Conservation (phyloP, 2,797 vertebrate genomes). For the Crossoptilon crossoptilon region DNA sequence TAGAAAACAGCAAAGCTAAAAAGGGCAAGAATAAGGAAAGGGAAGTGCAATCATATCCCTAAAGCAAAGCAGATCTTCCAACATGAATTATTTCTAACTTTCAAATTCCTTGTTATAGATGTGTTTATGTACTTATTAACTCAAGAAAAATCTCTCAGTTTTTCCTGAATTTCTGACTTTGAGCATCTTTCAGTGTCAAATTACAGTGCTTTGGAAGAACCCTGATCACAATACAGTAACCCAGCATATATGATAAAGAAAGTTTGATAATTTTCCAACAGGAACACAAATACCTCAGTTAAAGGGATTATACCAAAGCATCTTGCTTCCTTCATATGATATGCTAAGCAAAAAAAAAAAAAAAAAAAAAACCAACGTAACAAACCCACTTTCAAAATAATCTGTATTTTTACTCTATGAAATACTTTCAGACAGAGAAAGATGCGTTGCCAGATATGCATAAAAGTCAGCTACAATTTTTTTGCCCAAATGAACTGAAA, state of each 20-base stretch:
- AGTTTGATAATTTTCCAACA: neutral
- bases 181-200: neutral
- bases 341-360: neutral
- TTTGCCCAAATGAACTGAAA: neutral
- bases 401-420: neutral
- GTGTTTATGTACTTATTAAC: neutral
- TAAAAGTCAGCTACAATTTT: neutral
- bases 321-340: neutral
- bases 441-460: neutral
- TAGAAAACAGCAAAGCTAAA: neutral
- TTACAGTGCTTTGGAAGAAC: neutral
- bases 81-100: neutral
- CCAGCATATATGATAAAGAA: neutral
- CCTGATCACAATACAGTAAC: rapidly evolving
- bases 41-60: neutral
- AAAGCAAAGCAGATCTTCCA: neutral
- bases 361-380: rapidly evolving
- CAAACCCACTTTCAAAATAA: neutral
- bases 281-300: neutral
- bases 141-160: rapidly evolving
- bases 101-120: neutral
- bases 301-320: neutral
- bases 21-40: neutral
- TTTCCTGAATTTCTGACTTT: neutral
- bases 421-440: neutral